These are phyloP conservation scores for Ctenosaura bakeri DNA, from an alignment of 2,797 vertebrate species.

Conservation along the genomic window DNA sequence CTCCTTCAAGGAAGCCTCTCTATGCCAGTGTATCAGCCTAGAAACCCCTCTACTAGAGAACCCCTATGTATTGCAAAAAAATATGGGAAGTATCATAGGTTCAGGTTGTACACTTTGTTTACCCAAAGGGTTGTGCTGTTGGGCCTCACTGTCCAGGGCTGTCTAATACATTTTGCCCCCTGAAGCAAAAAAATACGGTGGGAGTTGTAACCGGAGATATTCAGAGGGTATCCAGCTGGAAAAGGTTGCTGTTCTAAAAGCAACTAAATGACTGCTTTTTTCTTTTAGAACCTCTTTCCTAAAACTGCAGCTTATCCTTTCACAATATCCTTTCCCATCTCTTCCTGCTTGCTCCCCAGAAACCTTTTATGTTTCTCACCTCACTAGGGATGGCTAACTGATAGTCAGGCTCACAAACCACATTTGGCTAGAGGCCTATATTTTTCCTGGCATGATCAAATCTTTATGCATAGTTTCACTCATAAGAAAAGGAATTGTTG, in stretches of 20 bases:
- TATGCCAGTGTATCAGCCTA: not conserved
- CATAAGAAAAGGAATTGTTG: not conserved
- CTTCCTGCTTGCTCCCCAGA: too few species aligned
- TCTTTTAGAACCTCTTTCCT: too few species aligned
- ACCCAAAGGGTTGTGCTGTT: not conserved
- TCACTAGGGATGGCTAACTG: not conserved
- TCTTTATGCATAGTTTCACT: not conserved
- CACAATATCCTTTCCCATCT: too few species aligned
- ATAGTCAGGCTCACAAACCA: not conserved
- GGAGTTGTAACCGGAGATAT: too few species aligned
- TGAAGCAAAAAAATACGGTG: not conserved
- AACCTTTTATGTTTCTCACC: too few species aligned
- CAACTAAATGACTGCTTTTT: too few species aligned
- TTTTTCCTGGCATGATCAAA: not conserved
- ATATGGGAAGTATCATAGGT: not conserved
- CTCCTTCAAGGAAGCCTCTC: too few species aligned
- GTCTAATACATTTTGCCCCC: not conserved
- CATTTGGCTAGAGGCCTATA: not conserved
- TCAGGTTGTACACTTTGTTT: not conserved
- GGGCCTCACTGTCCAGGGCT: not conserved
- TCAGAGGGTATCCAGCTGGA: too few species aligned
- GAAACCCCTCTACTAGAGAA: not conserved
- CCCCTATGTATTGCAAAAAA: not conserved
- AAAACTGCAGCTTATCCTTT: too few species aligned
- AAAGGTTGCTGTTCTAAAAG: too few species aligned